Percentiles rank a stretch among this genome's conserved stretches.
phyloP scores from a whole-genome alignment of 2,113 vertebrate genomes.

The Urocolius indicus region DNA sequence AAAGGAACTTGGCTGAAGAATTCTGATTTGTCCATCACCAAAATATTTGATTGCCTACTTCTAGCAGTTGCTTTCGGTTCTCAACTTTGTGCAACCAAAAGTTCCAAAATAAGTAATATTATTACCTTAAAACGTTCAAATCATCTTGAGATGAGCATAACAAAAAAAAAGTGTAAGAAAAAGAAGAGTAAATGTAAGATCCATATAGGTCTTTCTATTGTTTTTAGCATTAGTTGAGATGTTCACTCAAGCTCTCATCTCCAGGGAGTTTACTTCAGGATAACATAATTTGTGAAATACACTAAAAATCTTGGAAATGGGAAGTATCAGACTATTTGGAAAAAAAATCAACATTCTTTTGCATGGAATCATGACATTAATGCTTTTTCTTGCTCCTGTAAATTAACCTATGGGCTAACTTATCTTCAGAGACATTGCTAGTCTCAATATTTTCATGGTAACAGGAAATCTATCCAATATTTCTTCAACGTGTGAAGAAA shows the following conservation, averaged over 20 bases:
- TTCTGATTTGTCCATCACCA: not conserved
- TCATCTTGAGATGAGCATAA: not conserved
- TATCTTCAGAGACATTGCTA: not conserved
- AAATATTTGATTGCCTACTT: not conserved
- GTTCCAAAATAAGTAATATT: not conserved
- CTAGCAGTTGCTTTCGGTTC: not conserved
- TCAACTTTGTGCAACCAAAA: not conserved
- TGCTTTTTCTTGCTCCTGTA: not conserved
- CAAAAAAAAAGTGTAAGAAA: not conserved
- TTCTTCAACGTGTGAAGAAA: not conserved
- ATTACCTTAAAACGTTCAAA: not conserved
- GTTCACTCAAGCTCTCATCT: not conserved
- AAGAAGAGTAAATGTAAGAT: not conserved
- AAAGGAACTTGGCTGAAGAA: not conserved
- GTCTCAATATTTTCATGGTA: not conserved
- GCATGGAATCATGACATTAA: not conserved
- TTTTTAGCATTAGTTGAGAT: not conserved
- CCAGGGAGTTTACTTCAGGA: not conserved
- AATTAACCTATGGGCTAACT: not conserved
- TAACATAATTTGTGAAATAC: not conserved
- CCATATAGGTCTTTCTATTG: too few relatives aligned
- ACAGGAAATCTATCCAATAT: not conserved
- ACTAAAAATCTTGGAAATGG: not conserved
- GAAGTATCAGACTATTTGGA: not conserved
- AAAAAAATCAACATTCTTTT: not conserved